Conservation (phyloP, 2,888 invertebrate species). For the Biston betularia region DNA sequence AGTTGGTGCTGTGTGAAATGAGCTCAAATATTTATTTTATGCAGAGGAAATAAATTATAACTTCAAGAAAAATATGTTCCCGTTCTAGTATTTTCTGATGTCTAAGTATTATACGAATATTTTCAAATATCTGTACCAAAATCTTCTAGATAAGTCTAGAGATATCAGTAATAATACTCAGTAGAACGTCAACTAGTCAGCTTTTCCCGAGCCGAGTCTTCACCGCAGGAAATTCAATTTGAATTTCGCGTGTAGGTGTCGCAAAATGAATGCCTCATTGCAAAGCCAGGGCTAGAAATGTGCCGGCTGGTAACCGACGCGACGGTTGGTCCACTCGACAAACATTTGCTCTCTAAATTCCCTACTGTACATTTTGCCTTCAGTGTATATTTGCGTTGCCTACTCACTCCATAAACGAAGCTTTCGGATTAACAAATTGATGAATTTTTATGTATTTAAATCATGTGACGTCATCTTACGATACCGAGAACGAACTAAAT, state of each 20-base stretch:
- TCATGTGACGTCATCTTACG: background rate
- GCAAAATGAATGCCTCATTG: conserved; percentile 35
- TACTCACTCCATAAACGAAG: conserved; percentile 48
- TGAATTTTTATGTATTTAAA: conserved; percentile 16
- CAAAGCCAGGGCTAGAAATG: conserved; percentile 31
- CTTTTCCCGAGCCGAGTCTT: conserved; percentile 3
- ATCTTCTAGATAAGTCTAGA: background rate
- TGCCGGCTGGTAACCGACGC: conserved; percentile 41
- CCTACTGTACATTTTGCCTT: background rate
- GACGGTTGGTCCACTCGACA: conserved; percentile 22
- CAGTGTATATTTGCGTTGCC: conserved; percentile 41
- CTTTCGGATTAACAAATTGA: conserved; percentile 37
- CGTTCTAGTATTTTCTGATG: too few relatives aligned
- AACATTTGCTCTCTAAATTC: conserved; percentile 47
- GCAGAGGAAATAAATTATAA: too few relatives aligned
- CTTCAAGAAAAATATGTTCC: too few relatives aligned
- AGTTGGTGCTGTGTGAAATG: too few relatives aligned
- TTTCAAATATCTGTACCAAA: too few relatives aligned
- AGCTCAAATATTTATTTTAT: too few relatives aligned
- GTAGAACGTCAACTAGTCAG: conserved; percentile 6
- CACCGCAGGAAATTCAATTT: conserved; percentile 19
- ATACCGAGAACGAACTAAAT: conserved; percentile 3
- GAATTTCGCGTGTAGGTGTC: conserved; percentile 28
- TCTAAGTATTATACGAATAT: too few relatives aligned
- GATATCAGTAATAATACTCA: background rate